phyloP scores from a whole-genome alignment of 2,888 invertebrate species.

The Volucella zonaria region DNA sequence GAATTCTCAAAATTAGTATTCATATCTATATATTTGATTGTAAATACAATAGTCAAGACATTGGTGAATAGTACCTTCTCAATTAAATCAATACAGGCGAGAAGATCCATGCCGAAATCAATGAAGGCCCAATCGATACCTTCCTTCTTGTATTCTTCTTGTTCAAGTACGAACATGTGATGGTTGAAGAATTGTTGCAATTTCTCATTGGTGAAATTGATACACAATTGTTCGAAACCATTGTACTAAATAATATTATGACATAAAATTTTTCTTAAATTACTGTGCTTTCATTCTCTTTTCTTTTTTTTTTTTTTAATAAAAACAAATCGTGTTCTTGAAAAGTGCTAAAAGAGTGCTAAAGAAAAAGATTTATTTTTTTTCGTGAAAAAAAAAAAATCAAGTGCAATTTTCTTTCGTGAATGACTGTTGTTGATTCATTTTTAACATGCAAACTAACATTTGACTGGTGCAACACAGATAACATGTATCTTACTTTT shows the following conservation, averaged over 20 bases:
- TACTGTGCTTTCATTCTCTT: constrained; percentile 54
- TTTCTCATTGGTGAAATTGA: constrained; percentile 99
- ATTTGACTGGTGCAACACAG: constrained; percentile 13
- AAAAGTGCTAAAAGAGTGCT: constrained; percentile 23
- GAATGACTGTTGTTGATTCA: too few species aligned
- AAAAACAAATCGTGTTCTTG: constrained; percentile 73
- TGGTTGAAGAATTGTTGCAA: constrained; percentile 99
- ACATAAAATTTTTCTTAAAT: too few species aligned
- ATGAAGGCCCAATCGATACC: constrained; percentile 99
- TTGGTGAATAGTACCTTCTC: constrained; percentile 89
- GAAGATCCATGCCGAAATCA: constrained; percentile 99
- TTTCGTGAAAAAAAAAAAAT: too few species aligned
- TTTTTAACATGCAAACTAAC: constrained; percentile 31
- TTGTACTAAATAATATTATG: constrained; percentile 88
- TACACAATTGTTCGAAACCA: constrained; percentile 99
- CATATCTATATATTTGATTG: neutral
- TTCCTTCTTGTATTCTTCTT: constrained; percentile 98
- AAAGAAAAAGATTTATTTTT: neutral
- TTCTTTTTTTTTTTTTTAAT: constrained; percentile 28
- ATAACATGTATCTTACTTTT: constrained; percentile 53
- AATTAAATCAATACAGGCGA: constrained; percentile 98
- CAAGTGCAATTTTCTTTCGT: too few species aligned
- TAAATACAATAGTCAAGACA: neutral
- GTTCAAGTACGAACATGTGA: constrained; percentile 99
- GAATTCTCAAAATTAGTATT: constrained; percentile 42